phyloP scores from a whole-genome alignment of 2,888 invertebrate species.

The Syrista parreyssii region DNA sequence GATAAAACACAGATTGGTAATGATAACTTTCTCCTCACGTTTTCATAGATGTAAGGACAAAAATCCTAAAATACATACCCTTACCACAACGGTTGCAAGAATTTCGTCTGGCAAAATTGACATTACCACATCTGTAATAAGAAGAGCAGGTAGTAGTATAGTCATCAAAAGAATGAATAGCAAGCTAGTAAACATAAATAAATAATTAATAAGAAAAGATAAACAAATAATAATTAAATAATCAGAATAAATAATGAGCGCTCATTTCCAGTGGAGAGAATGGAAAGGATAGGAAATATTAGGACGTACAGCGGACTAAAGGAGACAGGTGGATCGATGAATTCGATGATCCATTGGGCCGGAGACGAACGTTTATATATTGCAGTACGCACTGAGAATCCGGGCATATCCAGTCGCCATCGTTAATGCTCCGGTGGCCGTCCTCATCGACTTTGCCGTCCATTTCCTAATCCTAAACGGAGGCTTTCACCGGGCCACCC shows the following conservation, averaged over 20 bases:
- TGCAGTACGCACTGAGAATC: slow-evolving; percentile 57
- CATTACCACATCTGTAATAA: slow-evolving; percentile 81
- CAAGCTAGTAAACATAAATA: neutral
- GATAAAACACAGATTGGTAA: neutral
- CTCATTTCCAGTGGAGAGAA: neutral
- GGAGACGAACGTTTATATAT: neutral
- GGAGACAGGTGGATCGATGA: neutral
- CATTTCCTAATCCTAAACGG: slow-evolving; percentile 39
- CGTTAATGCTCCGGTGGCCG: slow-evolving; percentile 54
- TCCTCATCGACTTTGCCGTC: slow-evolving; percentile 61
- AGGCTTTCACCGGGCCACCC: neutral
- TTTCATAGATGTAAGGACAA: neutral
- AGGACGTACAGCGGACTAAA: neutral
- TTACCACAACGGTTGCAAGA: slow-evolving; percentile 94
- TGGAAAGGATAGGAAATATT: neutral
- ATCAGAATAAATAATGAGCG: neutral
- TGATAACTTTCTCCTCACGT: neutral
- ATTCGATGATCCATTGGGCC: neutral
- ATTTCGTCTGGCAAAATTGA: slow-evolving; percentile 91
- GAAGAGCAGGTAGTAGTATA: neutral
- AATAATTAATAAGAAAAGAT: neutral
- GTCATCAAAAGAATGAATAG: neutral
- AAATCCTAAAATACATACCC: slow-evolving; percentile 62
- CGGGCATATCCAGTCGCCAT: slow-evolving; percentile 63
- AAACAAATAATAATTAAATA: slow-evolving; percentile 16